Base-by-base conservation (phyloP, 1,140 invertebrate genomes). In the Drosophila auraria region DNA sequence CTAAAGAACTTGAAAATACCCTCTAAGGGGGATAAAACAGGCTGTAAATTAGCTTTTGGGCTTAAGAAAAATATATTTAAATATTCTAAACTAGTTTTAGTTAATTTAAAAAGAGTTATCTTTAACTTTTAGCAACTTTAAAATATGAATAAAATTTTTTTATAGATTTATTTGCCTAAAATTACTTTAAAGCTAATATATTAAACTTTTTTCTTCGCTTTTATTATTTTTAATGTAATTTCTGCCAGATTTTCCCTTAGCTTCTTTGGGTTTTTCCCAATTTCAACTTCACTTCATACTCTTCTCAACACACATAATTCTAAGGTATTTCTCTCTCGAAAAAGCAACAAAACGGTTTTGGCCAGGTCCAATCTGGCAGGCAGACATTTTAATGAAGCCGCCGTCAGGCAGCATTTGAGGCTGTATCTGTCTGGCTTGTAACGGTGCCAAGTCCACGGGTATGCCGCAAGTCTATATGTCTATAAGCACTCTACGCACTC, bases 341-440 rank as follows among this genome's bases (percentile, higher is more conserved):
- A 30, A 40, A 57, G 63, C 49, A 56, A 73, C 71, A 73, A 73
- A 79, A 79, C 76, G 58, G 64, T 78, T 69, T 62, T 78, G 74
- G 76, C 58, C 64, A 42, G 51, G 47, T 40, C 59, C 58, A 71
- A 79, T 71, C 75, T 78, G 59, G 69, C 76, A 84, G 83, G 72
- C 74, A 87, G 83, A 89, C 84, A 84, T 87, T 87, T 87, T 87
- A 87, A 87, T 87, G 83, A 87, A 87, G 73, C 84, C 84, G 84
- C 84, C 82, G 78, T 79, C 78, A 78, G 82, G 78, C 66, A 59
- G 65, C 51, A 58, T 74, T 74, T 73, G 64, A 47, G 57, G 51
- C 62, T 56, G 49, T 51, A 42, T 64, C 40, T 56, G 72, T 42
- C 54, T 77, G 53, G 40, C 73, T 63, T 51, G 56, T 83, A 83